These are phyloP conservation scores for Papilio polyxenes DNA, from an alignment of 1,140 invertebrate genomes.

Conservation along the genomic window DNA sequence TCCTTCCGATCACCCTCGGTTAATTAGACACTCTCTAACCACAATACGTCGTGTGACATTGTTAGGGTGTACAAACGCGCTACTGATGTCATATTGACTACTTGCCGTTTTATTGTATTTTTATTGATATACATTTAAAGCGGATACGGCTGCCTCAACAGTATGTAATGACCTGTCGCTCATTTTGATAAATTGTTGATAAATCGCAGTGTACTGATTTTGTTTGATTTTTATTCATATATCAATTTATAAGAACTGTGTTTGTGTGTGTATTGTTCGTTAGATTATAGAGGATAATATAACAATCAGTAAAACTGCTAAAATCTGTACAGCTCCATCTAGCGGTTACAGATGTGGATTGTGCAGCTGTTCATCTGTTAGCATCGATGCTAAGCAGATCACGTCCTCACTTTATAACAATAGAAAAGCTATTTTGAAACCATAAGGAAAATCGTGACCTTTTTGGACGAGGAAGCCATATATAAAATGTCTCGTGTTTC, in stretches of 20 bases:
- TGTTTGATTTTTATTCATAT: not conserved
- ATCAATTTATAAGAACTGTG: not conserved
- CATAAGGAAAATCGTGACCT: conserved; percentile 44
- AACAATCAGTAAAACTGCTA: not conserved
- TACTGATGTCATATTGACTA: conserved; percentile 56
- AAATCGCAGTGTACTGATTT: not conserved
- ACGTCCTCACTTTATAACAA: conserved; percentile 46
- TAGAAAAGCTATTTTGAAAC: conserved; percentile 47
- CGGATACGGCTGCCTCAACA: conserved; percentile 40
- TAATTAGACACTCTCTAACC: conserved; percentile 64
- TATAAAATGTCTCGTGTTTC: conserved; percentile 45
- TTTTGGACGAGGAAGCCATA: conserved; percentile 46
- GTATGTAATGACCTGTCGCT: conserved; percentile 5
- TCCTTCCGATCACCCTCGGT: conserved; percentile 38
- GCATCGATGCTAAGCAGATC: conserved; percentile 24
- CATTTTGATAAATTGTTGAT: not conserved
- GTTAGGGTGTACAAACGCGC: conserved; percentile 51
- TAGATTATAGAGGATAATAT: not conserved
- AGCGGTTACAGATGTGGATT: not conserved
- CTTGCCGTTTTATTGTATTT: conserved; percentile 59
- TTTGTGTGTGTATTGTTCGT: not conserved
- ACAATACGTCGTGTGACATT: conserved; percentile 53
- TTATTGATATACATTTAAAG: conserved; percentile 43
- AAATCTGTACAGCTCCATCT: not conserved
- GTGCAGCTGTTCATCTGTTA: not conserved